Conservation (phyloP, 2,113 vertebrate genomes). For the Cyprinodon brontotheroides region DNA sequence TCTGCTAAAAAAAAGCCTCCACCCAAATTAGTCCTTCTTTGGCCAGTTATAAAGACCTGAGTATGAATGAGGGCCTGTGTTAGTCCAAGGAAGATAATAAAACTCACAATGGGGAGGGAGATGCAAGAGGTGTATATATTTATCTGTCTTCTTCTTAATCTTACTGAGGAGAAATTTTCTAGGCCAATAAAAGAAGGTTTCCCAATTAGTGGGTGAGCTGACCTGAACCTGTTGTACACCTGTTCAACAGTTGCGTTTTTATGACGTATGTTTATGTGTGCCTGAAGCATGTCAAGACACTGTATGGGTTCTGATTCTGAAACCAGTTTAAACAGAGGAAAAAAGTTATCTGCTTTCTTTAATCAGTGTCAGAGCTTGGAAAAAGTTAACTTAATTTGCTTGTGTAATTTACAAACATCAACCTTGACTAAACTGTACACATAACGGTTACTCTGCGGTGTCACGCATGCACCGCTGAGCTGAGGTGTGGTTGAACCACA, state of each 20-base stretch:
- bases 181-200: slow-evolving; percentile 18
- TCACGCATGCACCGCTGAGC: neutral
- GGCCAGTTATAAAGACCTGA: slow-evolving; percentile 75
- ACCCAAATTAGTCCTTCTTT: slow-evolving; percentile 80
- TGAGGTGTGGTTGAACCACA: slow-evolving; percentile 13
- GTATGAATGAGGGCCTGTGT: slow-evolving; percentile 78
- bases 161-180: slow-evolving; percentile 53
- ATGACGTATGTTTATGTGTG: slow-evolving; percentile 7
- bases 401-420: neutral
- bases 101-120: slow-evolving; percentile 53
- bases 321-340: neutral
- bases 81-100: slow-evolving; percentile 72
- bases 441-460: neutral
- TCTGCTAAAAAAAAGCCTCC: slow-evolving; percentile 67
- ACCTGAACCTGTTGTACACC: slow-evolving; percentile 35
- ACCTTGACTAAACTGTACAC: neutral
- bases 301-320: neutral
- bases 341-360: slow-evolving; percentile 23
- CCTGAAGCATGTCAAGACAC: neutral
- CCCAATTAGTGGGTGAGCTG: slow-evolving; percentile 45
- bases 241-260: slow-evolving; percentile 39
- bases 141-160: slow-evolving; percentile 24
- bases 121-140: slow-evolving; percentile 40
- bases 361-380: slow-evolving; percentile 31
- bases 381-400: slow-evolving; percentile 14